These are phyloP conservation scores for Grallaria varia DNA, from an alignment of 2,113 vertebrate genomes.

Conservation along the genomic window DNA sequence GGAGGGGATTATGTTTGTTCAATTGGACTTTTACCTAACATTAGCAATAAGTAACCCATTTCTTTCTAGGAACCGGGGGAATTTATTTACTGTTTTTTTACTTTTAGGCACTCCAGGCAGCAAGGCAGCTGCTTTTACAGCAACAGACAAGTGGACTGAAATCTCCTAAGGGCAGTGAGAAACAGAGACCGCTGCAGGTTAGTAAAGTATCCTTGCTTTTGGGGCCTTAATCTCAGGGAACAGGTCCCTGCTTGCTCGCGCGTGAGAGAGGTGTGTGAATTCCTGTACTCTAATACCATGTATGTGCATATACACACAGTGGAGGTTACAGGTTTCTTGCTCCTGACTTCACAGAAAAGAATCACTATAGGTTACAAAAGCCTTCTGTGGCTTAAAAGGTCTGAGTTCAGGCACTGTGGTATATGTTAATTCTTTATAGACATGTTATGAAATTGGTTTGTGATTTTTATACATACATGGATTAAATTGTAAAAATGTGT, in stretches of 20 bases:
- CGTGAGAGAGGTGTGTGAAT: background rate
- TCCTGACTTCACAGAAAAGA: constrained; percentile 5
- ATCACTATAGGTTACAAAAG: background rate
- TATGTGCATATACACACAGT: background rate
- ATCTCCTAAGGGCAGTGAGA: constrained; percentile 98
- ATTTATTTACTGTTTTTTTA: constrained; percentile 30
- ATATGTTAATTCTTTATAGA: background rate
- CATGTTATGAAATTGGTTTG: background rate
- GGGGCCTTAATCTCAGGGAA: background rate
- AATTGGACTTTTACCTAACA: constrained; percentile 3
- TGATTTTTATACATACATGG: background rate
- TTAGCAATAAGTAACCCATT: constrained; percentile 13
- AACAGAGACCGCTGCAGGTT: constrained; percentile 99
- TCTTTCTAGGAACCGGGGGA: constrained; percentile 53
- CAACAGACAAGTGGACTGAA: constrained; percentile 98
- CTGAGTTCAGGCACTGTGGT: background rate
- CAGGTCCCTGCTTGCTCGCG: background rate
- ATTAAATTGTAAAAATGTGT: constrained; percentile 35
- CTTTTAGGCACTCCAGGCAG: constrained; percentile 94
- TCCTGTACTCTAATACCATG: background rate
- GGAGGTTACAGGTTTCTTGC: background rate
- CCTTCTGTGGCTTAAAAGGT: constrained; percentile 26
- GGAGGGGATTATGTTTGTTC: constrained; percentile 37
- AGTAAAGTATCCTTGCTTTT: constrained; percentile 64
- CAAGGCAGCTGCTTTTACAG: constrained; percentile 97